phyloP scores from a whole-genome alignment of 2,797 vertebrate species.

The Spea hammondii region DNA sequence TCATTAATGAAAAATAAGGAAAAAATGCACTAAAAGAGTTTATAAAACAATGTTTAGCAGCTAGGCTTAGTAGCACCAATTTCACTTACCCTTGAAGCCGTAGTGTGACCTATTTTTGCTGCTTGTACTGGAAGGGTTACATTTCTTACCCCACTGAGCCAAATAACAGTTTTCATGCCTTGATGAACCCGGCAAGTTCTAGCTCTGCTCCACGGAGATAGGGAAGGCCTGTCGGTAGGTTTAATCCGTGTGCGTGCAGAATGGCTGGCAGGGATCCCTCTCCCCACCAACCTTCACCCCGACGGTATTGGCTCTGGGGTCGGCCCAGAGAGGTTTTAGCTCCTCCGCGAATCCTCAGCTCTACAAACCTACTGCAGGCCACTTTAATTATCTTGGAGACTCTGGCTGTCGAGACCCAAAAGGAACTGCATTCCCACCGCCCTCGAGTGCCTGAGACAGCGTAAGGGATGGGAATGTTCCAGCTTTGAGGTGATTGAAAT shows the following conservation, averaged over 20 bases:
- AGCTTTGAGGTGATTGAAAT: not conserved
- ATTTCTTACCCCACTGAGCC: not conserved
- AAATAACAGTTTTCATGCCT: not conserved
- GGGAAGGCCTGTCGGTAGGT: conserved; percentile 3
- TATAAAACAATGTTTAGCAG: too few relatives aligned
- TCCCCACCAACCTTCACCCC: conserved; percentile 16
- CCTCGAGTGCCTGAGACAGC: conserved; percentile 28
- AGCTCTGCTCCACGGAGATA: not conserved
- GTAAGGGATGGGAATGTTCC: conserved; percentile 9
- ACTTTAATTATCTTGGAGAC: conserved; percentile 31
- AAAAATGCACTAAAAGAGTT: too few relatives aligned
- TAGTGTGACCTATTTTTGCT: too few relatives aligned
- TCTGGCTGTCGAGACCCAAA: conserved; percentile 23
- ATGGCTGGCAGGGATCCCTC: conserved; percentile 10
- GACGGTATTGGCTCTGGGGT: conserved; percentile 38
- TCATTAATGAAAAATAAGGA: too few relatives aligned
- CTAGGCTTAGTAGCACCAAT: too few relatives aligned
- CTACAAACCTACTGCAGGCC: conserved; percentile 27
- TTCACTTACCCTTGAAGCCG: too few relatives aligned
- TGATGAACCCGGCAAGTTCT: conserved; percentile 37
- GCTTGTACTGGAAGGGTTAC: too few relatives aligned
- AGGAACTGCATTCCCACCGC: conserved; percentile 27
- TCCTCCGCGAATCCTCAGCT: conserved; percentile 32
- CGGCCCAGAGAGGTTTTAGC: conserved; percentile 29
- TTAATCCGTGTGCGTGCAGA: conserved; percentile 25